Percentiles rank a stretch among this genome's conserved stretches.
Conservation (phyloP, 2,113 vertebrate species). For the Anthoscopus minutus region DNA sequence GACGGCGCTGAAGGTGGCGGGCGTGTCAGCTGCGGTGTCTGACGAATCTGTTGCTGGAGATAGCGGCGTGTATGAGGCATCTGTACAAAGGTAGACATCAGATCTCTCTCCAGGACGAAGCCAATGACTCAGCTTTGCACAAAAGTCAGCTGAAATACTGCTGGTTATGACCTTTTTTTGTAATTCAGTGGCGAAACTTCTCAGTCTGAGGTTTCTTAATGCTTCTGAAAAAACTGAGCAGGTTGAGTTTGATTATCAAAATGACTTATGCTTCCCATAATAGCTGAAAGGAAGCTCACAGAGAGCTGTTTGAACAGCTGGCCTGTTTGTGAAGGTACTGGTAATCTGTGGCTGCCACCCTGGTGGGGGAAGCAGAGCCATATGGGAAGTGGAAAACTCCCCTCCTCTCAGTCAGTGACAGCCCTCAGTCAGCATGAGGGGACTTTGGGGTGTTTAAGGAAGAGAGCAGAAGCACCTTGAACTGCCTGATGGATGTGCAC, state of each 20-base stretch:
- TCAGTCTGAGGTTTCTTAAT: background rate
- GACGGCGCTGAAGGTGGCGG: constrained; percentile 75
- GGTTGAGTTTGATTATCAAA: background rate
- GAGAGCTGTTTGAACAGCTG: background rate
- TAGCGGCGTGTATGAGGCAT: constrained; percentile 92
- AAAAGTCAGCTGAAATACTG: background rate
- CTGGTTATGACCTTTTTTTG: background rate
- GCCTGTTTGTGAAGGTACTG: background rate
- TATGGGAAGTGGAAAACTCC: background rate
- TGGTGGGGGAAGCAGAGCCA: accelerated
- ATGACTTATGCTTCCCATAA: background rate
- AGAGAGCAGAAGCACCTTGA: background rate
- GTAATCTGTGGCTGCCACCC: background rate
- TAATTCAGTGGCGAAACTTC: background rate
- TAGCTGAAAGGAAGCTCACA: background rate
- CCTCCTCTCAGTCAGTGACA: background rate
- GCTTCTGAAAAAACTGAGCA: background rate
- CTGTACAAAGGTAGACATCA: constrained; percentile 79
- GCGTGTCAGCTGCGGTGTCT: constrained; percentile 91
- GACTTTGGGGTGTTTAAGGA: background rate
- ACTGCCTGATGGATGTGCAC: background rate
- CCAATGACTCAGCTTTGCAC: background rate
- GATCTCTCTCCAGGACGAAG: background rate
- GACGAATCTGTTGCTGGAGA: constrained; percentile 96
- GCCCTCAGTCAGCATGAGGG: background rate